Evolutionary conservation across 2,888 invertebrate species (phyloP), one percentile per base, ranked within the genome.

Genomic region (Oscheius onirici): DNA sequence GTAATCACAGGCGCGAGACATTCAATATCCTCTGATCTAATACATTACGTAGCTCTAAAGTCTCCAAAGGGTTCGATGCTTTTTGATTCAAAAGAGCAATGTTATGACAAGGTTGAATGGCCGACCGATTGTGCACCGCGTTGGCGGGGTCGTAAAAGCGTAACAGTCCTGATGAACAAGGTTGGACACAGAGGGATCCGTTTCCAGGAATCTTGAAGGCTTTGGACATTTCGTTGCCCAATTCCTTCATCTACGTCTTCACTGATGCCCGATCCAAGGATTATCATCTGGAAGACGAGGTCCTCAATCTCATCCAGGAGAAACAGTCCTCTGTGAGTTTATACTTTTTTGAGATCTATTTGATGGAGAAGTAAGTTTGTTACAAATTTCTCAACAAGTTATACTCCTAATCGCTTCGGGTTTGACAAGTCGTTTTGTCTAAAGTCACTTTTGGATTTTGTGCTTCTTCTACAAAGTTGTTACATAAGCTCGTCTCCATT

Each of bases 261-360:
- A 93, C 93, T 1, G 93, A 93, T 83, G 93, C 93, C 0, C 90
- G 92, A 0, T 91, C 93, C 0, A 91, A 91, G 67, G 93, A 93
- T 86, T 91, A 91, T 80, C 87, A 90, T 66, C 88, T 91, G 6
- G 91, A 92, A 0, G 90, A 91, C 63, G 90, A 90, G 65, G 92
- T 92, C 0, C 87, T 93, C 11, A 91, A 91, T 72, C 87, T 91
- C n/a, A 91, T 93, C 61, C 92, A 93, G 86, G 90, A 91, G 84
- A 92, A 92, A 84, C 92, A 92, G 86, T 91, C 91, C 78, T 92
- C 92, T 90, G 92, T 92, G 3, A 61, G 80, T 70, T 26, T 20
- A 10, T n/a, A n/a, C n/a, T n/a, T n/a, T n/a, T n/a, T n/a, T n/a
- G n/a, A n/a, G n/a, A n/a, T n/a, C n/a, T n/a, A n/a, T n/a, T n/a